Conservation (phyloP, 2,797 vertebrate species). For the Rhinichthys osculus region DNA sequence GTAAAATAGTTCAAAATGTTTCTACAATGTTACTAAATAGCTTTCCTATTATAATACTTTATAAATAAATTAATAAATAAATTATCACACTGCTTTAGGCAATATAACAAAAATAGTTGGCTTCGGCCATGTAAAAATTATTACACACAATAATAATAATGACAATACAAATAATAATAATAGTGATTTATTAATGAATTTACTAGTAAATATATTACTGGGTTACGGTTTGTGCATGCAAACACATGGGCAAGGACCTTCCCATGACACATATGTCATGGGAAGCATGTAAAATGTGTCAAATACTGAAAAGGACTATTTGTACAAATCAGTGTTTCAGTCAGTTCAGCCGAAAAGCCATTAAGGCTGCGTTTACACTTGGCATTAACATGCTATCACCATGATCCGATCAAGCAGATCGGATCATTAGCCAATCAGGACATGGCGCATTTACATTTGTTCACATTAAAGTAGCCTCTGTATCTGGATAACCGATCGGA, state of each 20-base stretch:
- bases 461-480: too few species aligned
- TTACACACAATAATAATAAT: neutral
- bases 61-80: neutral
- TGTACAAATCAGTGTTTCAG: constrained; percentile 18
- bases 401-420: too few species aligned
- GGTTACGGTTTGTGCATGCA: neutral
- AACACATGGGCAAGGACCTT: neutral
- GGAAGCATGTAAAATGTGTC: constrained; percentile 1
- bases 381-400: too few species aligned
- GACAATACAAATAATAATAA: neutral
- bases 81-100: neutral
- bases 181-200: neutral
- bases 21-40: neutral
- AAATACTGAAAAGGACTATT: neutral
- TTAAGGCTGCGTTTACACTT: neutral
- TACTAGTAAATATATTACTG: neutral
- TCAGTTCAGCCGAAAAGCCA: constrained; percentile 27
- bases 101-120: neutral
- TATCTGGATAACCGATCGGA: too few species aligned
- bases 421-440: too few species aligned
- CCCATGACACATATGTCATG: neutral
- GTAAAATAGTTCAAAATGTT: neutral
- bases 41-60: neutral
- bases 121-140: neutral
- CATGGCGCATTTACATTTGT: too few species aligned